phyloP scores from a whole-genome alignment of 2,888 invertebrate genomes.

The Caenorhabditis imperialis region DNA sequence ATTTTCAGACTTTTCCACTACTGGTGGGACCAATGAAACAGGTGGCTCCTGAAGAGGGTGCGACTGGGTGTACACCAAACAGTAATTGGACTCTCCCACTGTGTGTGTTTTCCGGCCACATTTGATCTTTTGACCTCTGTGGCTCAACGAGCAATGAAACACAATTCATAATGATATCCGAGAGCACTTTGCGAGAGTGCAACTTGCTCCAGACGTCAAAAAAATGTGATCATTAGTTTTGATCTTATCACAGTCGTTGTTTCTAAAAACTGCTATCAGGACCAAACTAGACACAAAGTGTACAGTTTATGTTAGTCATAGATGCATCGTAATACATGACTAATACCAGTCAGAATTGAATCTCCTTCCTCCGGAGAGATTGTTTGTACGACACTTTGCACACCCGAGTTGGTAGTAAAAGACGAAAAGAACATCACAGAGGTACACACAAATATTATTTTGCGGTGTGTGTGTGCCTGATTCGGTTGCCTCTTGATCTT shows the following conservation, averaged over 20 bases:
- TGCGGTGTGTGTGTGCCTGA: constrained; percentile 24
- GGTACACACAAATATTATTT: constrained; percentile 35
- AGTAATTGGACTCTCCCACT: constrained; percentile 28
- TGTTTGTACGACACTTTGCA: constrained; percentile 40
- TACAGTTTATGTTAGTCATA: no score
- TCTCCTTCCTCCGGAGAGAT: background rate
- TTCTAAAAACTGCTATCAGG: no score
- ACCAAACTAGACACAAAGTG: constrained; percentile 16
- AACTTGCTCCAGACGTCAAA: no score
- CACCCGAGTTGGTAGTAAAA: constrained; percentile 21
- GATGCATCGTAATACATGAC: no score
- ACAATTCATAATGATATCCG: background rate
- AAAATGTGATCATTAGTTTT: no score
- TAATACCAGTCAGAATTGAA: background rate
- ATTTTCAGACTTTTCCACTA: no score
- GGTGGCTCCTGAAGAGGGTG: constrained; percentile 10
- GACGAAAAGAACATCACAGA: constrained; percentile 9
- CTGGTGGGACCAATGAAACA: no score
- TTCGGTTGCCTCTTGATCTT: constrained; percentile 43
- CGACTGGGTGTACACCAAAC: constrained; percentile 13
- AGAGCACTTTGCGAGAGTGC: no score
- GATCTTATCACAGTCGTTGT: no score
- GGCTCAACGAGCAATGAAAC: constrained; percentile 8
- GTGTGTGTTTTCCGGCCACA: no score
- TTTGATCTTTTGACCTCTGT: constrained; percentile 38